phyloP scores from a whole-genome alignment of 2,113 vertebrate species.

The Forbesichthys papilliferus region DNA sequence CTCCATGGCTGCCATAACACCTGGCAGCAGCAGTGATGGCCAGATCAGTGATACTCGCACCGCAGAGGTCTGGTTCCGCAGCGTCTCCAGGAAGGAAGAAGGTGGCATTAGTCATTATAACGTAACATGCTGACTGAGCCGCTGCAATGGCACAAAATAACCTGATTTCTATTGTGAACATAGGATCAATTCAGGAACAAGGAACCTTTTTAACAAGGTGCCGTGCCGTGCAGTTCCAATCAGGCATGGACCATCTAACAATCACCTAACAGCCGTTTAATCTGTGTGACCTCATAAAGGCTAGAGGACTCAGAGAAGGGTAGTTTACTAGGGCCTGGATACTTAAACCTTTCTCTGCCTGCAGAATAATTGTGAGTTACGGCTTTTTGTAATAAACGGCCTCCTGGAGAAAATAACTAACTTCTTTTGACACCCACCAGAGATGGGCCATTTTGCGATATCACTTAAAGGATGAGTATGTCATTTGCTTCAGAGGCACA shows the following conservation, averaged over 20 bases:
- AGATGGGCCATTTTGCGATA: constrained; percentile 22
- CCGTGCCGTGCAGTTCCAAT: constrained; percentile 22
- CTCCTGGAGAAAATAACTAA: constrained; percentile 29
- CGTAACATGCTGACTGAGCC: constrained; percentile 10
- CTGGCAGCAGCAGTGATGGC: background rate
- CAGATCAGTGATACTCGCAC: background rate
- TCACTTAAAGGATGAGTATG: background rate
- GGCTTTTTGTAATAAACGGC: constrained; percentile 12
- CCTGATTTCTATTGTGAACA: too few species aligned
- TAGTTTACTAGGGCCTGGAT: background rate
- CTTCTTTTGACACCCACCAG: constrained; percentile 12
- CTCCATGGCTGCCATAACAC: background rate
- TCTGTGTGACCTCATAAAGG: constrained; percentile 24
- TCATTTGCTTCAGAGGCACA: too few species aligned
- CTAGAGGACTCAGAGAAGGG: constrained; percentile 30
- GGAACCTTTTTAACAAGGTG: constrained; percentile 28
- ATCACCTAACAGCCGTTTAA: constrained; percentile 40
- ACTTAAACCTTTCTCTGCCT: constrained; percentile 25
- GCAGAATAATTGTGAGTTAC: constrained; percentile 30
- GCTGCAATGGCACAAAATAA: too few species aligned
- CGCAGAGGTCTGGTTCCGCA: background rate
- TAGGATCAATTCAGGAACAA: background rate
- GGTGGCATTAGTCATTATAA: background rate
- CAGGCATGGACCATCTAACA: constrained; percentile 29
- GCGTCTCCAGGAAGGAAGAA: background rate